Conservation (phyloP, 2,113 vertebrate species). For the Ailurus styani region DNA sequence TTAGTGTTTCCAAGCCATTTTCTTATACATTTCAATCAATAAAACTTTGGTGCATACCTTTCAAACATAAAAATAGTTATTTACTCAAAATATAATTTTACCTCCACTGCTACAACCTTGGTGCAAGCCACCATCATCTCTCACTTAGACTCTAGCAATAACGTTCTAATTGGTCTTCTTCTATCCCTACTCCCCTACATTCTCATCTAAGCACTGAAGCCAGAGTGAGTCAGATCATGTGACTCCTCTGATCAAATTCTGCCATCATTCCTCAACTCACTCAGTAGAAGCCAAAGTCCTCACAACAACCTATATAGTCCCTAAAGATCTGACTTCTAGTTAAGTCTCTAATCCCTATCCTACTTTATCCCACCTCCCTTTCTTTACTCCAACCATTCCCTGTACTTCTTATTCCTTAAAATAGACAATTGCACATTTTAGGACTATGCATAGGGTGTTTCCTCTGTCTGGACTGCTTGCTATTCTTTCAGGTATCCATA, state of each 20-base stretch:
- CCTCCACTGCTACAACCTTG: neutral
- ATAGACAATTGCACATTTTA: neutral
- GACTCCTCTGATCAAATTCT: neutral
- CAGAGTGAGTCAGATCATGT: neutral
- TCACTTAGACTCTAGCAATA: neutral
- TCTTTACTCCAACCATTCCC: neutral
- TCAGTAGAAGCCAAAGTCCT: neutral
- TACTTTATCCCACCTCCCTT: neutral
- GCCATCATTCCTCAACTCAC: neutral
- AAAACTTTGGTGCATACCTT: neutral
- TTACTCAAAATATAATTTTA: neutral
- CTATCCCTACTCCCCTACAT: neutral
- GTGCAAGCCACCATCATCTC: neutral
- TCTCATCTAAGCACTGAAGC: neutral
- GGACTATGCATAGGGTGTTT: neutral
- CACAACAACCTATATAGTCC: neutral
- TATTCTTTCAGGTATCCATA: neutral
- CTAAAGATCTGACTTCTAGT: neutral
- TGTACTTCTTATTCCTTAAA: neutral
- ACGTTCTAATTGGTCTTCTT: neutral
- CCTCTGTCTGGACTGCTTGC: too few relatives aligned
- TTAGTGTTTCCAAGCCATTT: neutral
- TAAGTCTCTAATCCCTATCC: neutral
- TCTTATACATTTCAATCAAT: neutral
- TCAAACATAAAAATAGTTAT: neutral